Conservation (phyloP, 2,113 vertebrate species). For the Callochromis pleurospilus region DNA sequence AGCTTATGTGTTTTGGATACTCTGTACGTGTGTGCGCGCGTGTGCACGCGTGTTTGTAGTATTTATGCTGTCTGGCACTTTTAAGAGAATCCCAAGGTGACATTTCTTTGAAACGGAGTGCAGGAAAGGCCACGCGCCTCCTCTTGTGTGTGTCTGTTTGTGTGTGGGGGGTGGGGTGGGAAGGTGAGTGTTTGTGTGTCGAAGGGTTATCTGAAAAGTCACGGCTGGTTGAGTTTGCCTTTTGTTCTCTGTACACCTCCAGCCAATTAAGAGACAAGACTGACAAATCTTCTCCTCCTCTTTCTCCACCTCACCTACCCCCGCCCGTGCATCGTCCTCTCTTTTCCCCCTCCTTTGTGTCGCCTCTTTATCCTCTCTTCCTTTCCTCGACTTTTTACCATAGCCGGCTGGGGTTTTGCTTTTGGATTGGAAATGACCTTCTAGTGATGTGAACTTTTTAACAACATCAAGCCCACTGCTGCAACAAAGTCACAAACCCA, state of each 20-base stretch:
- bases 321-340: background rate
- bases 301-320: background rate
- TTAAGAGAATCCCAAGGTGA: conserved; percentile 58
- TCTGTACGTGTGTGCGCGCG: background rate
- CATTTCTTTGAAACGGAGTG: conserved; percentile 49
- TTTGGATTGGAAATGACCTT: conserved; percentile 51
- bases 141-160: background rate
- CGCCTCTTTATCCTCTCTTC: conserved; percentile 3
- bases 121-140: conserved; percentile 9
- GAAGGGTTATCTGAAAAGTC: conserved; percentile 55
- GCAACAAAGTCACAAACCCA: conserved; percentile 37
- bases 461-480: conserved; percentile 35
- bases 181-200: background rate
- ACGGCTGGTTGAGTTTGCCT: conserved; percentile 62
- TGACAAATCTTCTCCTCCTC: conserved; percentile 59
- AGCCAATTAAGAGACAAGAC: conserved; percentile 67
- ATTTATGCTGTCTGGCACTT: conserved; percentile 40
- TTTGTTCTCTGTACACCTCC: conserved; percentile 48
- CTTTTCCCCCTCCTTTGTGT: background rate
- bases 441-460: conserved; percentile 51
- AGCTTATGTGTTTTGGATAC: background rate
- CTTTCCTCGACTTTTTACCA: background rate
- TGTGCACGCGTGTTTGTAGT: background rate
- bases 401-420: conserved; percentile 23
- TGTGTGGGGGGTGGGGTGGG: background rate